Percentiles rank a stretch among this genome's conserved stretches.
phyloP scores from a whole-genome alignment of 2,888 invertebrate species.

The Neelides folsomi region DNA sequence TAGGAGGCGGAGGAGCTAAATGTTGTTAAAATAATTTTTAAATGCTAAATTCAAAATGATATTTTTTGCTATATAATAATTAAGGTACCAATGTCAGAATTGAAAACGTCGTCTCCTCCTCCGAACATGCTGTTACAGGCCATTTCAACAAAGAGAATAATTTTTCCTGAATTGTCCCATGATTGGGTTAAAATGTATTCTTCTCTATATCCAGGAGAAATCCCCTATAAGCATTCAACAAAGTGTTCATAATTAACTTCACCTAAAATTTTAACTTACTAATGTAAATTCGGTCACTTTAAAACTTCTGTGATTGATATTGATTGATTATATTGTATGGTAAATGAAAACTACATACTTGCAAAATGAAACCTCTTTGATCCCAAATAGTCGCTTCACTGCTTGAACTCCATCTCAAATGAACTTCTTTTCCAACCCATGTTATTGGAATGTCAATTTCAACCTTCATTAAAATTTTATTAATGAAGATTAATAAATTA shows the following conservation, averaged over 20 bases:
- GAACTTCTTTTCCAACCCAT: constrained; percentile 40
- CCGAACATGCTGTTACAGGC: constrained; percentile 42
- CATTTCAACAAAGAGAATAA: constrained; percentile 40
- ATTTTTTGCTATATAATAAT: too few species aligned
- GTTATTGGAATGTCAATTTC: constrained; percentile 37
- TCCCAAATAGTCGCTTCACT: constrained; percentile 39
- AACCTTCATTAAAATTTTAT: constrained; percentile 27
- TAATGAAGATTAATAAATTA: too few species aligned
- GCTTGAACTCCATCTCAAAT: constrained; percentile 40
- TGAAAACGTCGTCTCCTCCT: constrained; percentile 37
- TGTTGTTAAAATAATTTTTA: constrained; percentile 3
- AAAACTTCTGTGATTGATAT: too few species aligned
- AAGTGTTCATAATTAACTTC: too few species aligned
- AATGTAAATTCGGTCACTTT: too few species aligned
- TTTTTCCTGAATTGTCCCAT: constrained; percentile 19
- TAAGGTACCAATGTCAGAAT: constrained; percentile 34
- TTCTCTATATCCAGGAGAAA: constrained; percentile 27
- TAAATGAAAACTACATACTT: too few species aligned
- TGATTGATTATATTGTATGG: too few species aligned
- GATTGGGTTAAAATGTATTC: constrained; percentile 28
- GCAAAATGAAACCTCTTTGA: constrained; percentile 37
- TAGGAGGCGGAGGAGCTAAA: constrained; percentile 37
- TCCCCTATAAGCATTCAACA: constrained; percentile 12
- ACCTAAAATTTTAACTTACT: too few species aligned
- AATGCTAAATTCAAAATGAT: too few species aligned